phyloP scores from a whole-genome alignment of 2,888 invertebrate species.

The Leucozona laternaria region DNA sequence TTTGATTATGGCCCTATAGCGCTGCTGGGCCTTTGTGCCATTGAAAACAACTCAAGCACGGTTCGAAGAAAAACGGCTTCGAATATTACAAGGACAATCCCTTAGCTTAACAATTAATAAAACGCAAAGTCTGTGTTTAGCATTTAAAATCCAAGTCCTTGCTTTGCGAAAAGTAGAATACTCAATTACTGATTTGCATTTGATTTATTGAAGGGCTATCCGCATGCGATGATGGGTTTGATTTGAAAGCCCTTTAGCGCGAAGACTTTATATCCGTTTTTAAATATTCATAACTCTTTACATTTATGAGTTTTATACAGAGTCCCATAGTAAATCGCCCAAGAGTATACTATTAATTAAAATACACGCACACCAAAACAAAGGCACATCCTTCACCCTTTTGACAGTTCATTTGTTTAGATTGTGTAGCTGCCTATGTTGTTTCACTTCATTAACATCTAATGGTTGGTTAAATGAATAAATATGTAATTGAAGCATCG shows the following conservation, averaged over 20 bases:
- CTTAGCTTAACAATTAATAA: slow-evolving; percentile 16
- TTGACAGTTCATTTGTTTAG: slow-evolving; percentile 66
- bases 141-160: not conserved
- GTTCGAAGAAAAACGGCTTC: not conserved
- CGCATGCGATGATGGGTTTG: slow-evolving; percentile 28
- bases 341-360: slow-evolving; percentile 55
- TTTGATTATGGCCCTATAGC: not conserved
- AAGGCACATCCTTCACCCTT: slow-evolving; percentile 59
- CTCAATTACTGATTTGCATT: slow-evolving; percentile 35
- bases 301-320: not conserved
- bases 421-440: not conserved
- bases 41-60: not conserved
- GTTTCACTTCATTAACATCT: slow-evolving; percentile 54
- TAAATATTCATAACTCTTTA: slow-evolving; percentile 38
- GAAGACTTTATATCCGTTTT: not conserved
- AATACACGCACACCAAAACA: slow-evolving; percentile 36
- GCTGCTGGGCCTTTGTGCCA: not conserved
- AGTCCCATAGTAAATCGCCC: not conserved
- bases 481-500: slow-evolving; percentile 54
- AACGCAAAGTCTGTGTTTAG: not conserved
- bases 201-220: not conserved
- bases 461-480: slow-evolving; percentile 63
- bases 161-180: not conserved
- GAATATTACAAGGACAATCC: slow-evolving; percentile 1
- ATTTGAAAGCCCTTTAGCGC: slow-evolving; percentile 38